Evolutionary conservation across 2,797 vertebrate species (phyloP).

Genomic region (Girardinus metallicus): DNA sequence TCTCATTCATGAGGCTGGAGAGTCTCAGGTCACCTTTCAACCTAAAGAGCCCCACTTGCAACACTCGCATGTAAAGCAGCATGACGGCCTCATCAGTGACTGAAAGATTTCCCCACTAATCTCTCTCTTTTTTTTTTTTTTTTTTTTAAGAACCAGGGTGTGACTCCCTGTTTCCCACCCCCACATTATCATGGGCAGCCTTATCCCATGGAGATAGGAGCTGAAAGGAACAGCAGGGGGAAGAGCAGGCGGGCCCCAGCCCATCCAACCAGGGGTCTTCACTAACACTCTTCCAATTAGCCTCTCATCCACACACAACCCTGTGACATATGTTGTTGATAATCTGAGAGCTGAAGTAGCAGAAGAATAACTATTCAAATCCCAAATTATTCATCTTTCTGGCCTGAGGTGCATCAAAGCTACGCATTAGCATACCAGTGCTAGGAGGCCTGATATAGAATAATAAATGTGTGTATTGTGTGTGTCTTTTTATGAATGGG

Average conservation of each 20-base stretch:
- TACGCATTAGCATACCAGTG: slow-evolving; percentile 50
- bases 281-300: slow-evolving; percentile 68
- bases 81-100: slow-evolving; percentile 64
- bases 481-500: slow-evolving; percentile 7
- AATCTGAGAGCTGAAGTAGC: slow-evolving; percentile 53
- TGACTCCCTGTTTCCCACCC: slow-evolving; percentile 20
- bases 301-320: slow-evolving; percentile 54
- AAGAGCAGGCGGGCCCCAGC: slow-evolving; percentile 24
- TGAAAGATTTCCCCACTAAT: slow-evolving; percentile 71
- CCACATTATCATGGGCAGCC: slow-evolving; percentile 70
- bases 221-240: slow-evolving; percentile 77
- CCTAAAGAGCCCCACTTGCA: slow-evolving; percentile 32
- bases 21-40: slow-evolving; percentile 28
- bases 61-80: slow-evolving; percentile 48
- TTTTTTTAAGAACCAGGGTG: slow-evolving; percentile 34
- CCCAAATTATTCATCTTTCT: slow-evolving; percentile 61
- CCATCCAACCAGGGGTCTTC: slow-evolving; percentile 43
- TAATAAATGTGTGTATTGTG: slow-evolving; percentile 26
- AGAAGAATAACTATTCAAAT: slow-evolving; percentile 66
- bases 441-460: slow-evolving; percentile 47
- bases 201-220: slow-evolving; percentile 44
- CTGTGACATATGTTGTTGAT: slow-evolving; percentile 63
- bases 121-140: slow-evolving; percentile 25
- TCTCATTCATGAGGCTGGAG: background rate
- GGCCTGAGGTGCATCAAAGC: slow-evolving; percentile 39